phyloP scores from a whole-genome alignment of 2,888 invertebrate genomes.

The Eulithis testata region DNA sequence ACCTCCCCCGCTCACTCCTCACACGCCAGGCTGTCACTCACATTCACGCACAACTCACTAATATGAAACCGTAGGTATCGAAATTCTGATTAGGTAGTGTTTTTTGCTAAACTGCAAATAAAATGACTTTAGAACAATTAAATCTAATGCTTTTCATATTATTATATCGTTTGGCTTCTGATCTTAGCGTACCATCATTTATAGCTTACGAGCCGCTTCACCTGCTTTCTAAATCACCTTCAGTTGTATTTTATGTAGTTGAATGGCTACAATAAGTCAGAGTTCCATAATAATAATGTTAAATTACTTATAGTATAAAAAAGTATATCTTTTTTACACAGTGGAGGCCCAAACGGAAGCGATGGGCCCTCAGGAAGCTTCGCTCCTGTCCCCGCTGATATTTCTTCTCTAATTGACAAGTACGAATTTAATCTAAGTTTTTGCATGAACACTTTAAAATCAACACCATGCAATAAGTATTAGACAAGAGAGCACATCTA shows the following conservation, averaged over 20 bases:
- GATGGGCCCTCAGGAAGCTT: constrained; percentile 71
- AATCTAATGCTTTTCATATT: too few relatives aligned
- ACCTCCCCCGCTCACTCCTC: constrained; percentile 76
- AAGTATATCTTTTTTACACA: constrained; percentile 43
- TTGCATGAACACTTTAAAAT: neutral
- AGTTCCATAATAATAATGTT: too few relatives aligned
- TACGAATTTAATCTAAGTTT: constrained; percentile 45
- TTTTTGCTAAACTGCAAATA: too few relatives aligned
- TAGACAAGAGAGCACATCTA: too few relatives aligned
- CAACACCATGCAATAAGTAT: too few relatives aligned
- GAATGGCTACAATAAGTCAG: neutral
- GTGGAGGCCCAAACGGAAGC: constrained; percentile 76
- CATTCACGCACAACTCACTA: constrained; percentile 31
- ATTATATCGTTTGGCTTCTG: too few relatives aligned
- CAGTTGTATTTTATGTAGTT: neutral
- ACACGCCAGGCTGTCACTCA: constrained; percentile 43
- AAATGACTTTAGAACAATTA: too few relatives aligned
- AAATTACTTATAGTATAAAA: too few relatives aligned
- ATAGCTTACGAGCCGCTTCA: constrained; percentile 38
- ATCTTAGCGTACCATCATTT: neutral
- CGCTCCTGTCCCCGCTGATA: constrained; percentile 77
- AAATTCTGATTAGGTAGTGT: neutral
- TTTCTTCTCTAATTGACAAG: constrained; percentile 82
- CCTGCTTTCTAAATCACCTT: constrained; percentile 31
- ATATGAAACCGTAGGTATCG: neutral